These are phyloP conservation scores for Malacosoma neustria DNA, from an alignment of 2,888 invertebrate genomes.

Conservation along the genomic window DNA sequence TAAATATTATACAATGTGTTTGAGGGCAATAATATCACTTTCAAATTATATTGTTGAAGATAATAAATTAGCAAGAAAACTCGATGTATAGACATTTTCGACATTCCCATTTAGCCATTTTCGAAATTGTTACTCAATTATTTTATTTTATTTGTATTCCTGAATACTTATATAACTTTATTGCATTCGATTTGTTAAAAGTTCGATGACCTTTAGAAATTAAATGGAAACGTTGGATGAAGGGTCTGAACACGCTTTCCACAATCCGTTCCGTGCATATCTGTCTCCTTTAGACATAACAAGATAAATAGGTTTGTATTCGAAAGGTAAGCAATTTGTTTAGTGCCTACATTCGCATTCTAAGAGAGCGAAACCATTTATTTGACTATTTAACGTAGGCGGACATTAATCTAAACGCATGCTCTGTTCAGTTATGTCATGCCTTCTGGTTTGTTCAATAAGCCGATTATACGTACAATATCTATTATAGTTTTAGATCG, in stretches of 20 bases:
- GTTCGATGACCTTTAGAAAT: neutral
- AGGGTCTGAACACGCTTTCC: conserved; percentile 18
- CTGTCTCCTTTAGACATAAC: conserved; percentile 36
- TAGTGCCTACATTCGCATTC: conserved; percentile 21
- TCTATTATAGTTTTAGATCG: too few relatives aligned
- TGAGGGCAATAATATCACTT: too few relatives aligned
- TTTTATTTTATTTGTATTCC: too few relatives aligned
- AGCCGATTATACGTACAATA: too few relatives aligned
- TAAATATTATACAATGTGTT: too few relatives aligned
- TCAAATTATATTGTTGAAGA: too few relatives aligned
- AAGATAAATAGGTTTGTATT: conserved; percentile 47
- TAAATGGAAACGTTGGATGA: neutral
- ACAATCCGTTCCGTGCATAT: conserved; percentile 25
- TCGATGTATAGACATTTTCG: too few relatives aligned
- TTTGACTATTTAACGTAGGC: conserved; percentile 22
- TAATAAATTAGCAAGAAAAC: too few relatives aligned
- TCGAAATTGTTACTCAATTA: too few relatives aligned
- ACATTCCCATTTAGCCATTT: too few relatives aligned
- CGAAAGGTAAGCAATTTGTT: conserved; percentile 58
- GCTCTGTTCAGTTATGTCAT: conserved; percentile 12
- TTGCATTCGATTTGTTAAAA: neutral
- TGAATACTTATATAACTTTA: too few relatives aligned
- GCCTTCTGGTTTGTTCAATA: conserved; percentile 17
- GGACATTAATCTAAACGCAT: conserved; percentile 13
- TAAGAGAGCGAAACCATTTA: conserved; percentile 38